These are phyloP conservation scores for Simalia tracyae DNA, from an alignment of 2,797 vertebrate species.

Conservation along the genomic window DNA sequence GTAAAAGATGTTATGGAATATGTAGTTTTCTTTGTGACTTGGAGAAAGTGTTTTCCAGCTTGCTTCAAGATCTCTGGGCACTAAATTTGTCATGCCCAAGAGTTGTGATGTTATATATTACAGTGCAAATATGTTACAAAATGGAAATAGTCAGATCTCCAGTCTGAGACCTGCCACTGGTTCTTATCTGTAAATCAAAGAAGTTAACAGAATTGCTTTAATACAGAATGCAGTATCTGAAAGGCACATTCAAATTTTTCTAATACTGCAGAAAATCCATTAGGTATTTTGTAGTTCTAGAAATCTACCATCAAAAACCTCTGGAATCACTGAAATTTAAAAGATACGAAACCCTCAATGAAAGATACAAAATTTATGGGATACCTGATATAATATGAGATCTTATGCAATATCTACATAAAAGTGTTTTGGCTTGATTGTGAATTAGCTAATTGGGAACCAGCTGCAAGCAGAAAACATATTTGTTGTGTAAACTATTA, in stretches of 20 bases:
- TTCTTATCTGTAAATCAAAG: neutral
- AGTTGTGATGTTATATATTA: neutral
- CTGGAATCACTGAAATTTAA: neutral
- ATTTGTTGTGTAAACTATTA: conserved; percentile 6
- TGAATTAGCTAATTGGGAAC: conserved; percentile 1
- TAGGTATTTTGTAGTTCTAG: neutral
- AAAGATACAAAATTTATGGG: neutral
- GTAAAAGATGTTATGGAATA: neutral
- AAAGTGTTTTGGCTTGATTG: neutral
- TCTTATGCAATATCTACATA: neutral
- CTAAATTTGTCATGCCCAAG: neutral
- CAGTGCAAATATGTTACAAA: conserved; percentile 8
- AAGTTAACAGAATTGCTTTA: neutral
- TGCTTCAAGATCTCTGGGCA: neutral
- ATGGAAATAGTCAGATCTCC: neutral
- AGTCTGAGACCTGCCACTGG: neutral
- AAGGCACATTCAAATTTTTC: neutral
- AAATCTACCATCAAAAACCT: neutral
- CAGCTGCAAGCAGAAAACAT: conserved; percentile 4
- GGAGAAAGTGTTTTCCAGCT: conserved; percentile 1
- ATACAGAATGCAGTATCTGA: neutral
- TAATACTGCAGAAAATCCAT: neutral
- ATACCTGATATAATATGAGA: neutral
- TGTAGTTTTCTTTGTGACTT: neutral
- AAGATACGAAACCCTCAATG: neutral